Evolutionary conservation across 2,888 invertebrate species (phyloP).

Genomic region (Philopedon plagiatum): DNA sequence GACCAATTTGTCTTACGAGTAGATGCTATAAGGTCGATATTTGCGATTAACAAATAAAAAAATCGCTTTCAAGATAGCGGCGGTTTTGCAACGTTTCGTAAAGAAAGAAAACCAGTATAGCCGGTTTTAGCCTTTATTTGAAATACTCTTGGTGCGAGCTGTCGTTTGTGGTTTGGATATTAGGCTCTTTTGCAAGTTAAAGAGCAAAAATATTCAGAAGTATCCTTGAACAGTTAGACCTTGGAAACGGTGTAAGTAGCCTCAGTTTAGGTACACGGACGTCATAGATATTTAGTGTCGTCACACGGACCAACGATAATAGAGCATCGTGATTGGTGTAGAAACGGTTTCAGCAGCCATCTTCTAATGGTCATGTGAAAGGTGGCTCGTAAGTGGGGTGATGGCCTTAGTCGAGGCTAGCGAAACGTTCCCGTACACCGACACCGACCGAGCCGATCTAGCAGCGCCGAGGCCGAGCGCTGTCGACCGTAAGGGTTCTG

Average conservation of each 20-base stretch:
- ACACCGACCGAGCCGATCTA: constrained; percentile 68
- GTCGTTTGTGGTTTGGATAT: constrained; percentile 12
- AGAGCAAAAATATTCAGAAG: constrained; percentile 44
- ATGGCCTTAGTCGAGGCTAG: constrained; percentile 72
- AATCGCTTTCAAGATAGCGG: constrained; percentile 5
- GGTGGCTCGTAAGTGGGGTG: constrained; percentile 61
- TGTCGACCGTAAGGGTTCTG: constrained; percentile 55
- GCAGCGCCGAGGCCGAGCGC: constrained; percentile 67
- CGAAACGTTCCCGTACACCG: constrained; percentile 64
- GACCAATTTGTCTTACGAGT: constrained; percentile 20
- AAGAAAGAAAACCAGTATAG: constrained; percentile 36
- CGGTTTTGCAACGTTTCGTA: constrained; percentile 52
- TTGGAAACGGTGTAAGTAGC: constrained; percentile 67
- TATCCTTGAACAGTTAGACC: constrained; percentile 65
- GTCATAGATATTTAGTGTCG: constrained; percentile 67
- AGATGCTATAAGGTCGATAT: constrained; percentile 27
- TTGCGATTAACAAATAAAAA: constrained; percentile 27
- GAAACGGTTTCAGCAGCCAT: constrained; percentile 72
- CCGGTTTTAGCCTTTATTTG: constrained; percentile 32
- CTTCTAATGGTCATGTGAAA: constrained; percentile 76
- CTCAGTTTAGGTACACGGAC: constrained; percentile 65
- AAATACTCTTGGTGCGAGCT: constrained; percentile 6
- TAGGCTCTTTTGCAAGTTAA: constrained; percentile 17
- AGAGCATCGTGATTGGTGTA: constrained; percentile 66
- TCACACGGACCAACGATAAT: constrained; percentile 63